phyloP scores from a whole-genome alignment of 2,113 vertebrate species.

The Alethe castanea region DNA sequence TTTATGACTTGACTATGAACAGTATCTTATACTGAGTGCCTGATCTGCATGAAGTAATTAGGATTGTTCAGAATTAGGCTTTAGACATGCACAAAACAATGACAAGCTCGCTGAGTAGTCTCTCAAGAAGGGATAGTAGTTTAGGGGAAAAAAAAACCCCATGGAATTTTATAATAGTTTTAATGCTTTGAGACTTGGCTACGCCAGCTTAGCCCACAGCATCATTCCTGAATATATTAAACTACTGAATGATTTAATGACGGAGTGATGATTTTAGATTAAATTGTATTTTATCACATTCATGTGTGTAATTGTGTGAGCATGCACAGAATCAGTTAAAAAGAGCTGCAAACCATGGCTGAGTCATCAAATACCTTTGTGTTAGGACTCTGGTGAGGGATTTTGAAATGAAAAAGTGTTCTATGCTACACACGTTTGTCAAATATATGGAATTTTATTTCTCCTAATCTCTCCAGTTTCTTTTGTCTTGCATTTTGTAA shows the following conservation, averaged over 20 bases:
- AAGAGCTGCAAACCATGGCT: constrained; percentile 3
- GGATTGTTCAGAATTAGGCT: neutral
- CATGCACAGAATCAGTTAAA: neutral
- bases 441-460: neutral
- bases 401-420: neutral
- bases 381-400: neutral
- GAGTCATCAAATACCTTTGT: constrained; percentile 19
- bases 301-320: constrained; percentile 23
- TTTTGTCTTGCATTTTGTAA: neutral
- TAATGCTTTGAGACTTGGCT: constrained; percentile 28
- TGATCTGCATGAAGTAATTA: neutral
- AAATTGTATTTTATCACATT: constrained; percentile 45
- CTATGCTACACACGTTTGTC: neutral
- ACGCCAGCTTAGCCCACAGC: constrained; percentile 24
- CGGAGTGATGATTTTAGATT: constrained; percentile 58
- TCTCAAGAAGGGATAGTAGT: neutral
- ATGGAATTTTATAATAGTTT: constrained; percentile 45
- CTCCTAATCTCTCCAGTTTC: neutral
- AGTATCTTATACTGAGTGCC: neutral
- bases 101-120: neutral
- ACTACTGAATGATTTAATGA: constrained; percentile 55
- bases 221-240: constrained; percentile 65
- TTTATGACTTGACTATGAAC: neutral
- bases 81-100: neutral
- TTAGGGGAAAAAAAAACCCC: neutral